phyloP scores from a whole-genome alignment of 2,888 invertebrate genomes.

The Hyles lineata region DNA sequence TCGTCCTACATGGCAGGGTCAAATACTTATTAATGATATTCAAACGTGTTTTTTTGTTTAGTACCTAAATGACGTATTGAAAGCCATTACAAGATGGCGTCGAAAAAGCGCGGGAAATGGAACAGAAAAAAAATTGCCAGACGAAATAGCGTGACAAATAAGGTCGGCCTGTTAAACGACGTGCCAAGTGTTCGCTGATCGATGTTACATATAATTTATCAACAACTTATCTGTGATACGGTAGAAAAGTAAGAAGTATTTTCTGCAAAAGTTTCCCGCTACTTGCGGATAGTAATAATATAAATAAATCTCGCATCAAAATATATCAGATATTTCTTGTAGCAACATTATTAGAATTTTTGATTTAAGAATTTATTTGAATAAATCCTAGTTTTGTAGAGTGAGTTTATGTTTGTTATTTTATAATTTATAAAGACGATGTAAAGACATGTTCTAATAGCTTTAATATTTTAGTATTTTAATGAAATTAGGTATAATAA shows the following conservation, averaged over 20 bases:
- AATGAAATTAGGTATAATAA: too few species aligned
- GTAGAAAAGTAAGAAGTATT: slow-evolving; percentile 30
- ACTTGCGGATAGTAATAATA: slow-evolving; percentile 38
- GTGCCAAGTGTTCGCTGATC: slow-evolving; percentile 41
- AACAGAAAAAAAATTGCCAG: slow-evolving; percentile 25
- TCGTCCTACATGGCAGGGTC: too few species aligned
- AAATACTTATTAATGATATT: background rate
- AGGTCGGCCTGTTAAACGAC: slow-evolving; percentile 27
- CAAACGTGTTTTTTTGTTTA: background rate
- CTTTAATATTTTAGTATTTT: too few species aligned
- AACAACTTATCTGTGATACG: slow-evolving; percentile 39
- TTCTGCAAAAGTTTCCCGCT: slow-evolving; percentile 36
- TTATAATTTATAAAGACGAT: background rate
- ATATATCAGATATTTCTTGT: background rate
- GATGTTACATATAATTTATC: slow-evolving; percentile 49
- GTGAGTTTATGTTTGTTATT: background rate
- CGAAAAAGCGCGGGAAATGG: slow-evolving; percentile 32
- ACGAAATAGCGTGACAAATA: slow-evolving; percentile 26
- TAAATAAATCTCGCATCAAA: background rate
- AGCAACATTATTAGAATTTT: background rate
- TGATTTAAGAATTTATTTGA: background rate
- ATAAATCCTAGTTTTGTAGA: background rate
- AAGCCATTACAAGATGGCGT: background rate
- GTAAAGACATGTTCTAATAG: too few species aligned
- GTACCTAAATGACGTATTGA: background rate